Conservation (phyloP, 2,797 vertebrate genomes). For the Apodemus agrarius region DNA sequence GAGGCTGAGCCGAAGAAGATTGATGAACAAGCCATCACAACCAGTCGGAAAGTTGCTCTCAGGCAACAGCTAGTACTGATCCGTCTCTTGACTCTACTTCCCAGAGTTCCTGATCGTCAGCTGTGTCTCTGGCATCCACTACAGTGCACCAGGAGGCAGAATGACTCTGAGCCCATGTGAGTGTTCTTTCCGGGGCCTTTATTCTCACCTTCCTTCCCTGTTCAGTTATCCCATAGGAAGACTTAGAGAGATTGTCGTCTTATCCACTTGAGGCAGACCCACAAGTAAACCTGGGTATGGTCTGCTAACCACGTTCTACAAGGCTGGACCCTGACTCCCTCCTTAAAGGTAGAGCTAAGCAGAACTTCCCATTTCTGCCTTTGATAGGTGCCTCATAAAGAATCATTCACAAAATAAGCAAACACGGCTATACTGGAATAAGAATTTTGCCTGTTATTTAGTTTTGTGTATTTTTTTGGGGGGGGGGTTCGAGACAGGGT, state of each 20-base stretch:
- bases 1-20: not conserved
- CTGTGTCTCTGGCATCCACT: not conserved
- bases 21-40: not conserved
- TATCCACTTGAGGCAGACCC: not conserved
- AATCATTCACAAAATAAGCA: not conserved
- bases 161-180: not conserved
- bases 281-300: not conserved
- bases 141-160: not conserved
- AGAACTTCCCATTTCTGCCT: not conserved
- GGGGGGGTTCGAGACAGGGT: no score
- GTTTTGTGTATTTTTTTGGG: no score
- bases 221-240: no score
- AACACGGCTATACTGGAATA: constrained; percentile 2
- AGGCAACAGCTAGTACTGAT: not conserved
- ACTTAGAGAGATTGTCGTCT: not conserved
- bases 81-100: not conserved
- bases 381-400: not conserved
- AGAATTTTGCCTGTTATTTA: not conserved
- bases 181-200: no score
- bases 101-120: not conserved
- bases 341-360: not conserved
- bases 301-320: not conserved
- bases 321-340: not conserved
- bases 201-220: not conserved
- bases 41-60: not conserved